Base-by-base conservation (phyloP, 2,797 vertebrate species). In the Gephyroberyx darwinii region DNA sequence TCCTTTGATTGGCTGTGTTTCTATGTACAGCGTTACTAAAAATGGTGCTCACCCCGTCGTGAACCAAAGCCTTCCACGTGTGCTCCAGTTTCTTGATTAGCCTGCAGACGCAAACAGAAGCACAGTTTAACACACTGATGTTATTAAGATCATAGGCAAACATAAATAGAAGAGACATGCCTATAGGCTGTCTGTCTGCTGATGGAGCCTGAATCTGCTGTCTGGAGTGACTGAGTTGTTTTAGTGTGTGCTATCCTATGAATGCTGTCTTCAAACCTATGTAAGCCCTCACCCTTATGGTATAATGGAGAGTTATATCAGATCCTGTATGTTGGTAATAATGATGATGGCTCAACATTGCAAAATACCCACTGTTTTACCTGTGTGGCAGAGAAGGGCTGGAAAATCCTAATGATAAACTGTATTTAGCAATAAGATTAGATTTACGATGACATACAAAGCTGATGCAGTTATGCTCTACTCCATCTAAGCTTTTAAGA, bases 51-150 rank as follows among this genome's bases (percentile, higher is more conserved):
- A 99, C 98, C 94, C 98, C 98, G 0, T 99, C 97, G 0, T 99
- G 97, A 74, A 99, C 97, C 1, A 99, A 93, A 73, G 98, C 98
- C 85, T 99, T 99, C 98, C 98, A 99, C n/a, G 97, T 98, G 74
- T 99, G 98, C 62, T 99, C 98, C 67, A 99, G 83, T 86, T 99
- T 99, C 94, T 99, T 99, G 91, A 99, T 99, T 83, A 99, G 94
- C 90, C 98, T 99, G 83, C 54, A 45, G 51, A 75, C 45, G 75
- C 45, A 84, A 73, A 80, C 20, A 78, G 16, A 69, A 58, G 50
- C 51, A 65, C 17, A 30, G 13, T n/a, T 81, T 52, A 71, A 55
- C 16, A 51, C n/a, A 51, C 47, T 33, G 10, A 68, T 16, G 50
- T 47, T 16, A 62, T 71, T 20, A 53, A 9, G 51, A 52, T 59